Percentiles rank a stretch among this genome's conserved stretches.
Evolutionary conservation across 2,113 vertebrate species (phyloP).

Genomic region (Notiomystis cincta): DNA sequence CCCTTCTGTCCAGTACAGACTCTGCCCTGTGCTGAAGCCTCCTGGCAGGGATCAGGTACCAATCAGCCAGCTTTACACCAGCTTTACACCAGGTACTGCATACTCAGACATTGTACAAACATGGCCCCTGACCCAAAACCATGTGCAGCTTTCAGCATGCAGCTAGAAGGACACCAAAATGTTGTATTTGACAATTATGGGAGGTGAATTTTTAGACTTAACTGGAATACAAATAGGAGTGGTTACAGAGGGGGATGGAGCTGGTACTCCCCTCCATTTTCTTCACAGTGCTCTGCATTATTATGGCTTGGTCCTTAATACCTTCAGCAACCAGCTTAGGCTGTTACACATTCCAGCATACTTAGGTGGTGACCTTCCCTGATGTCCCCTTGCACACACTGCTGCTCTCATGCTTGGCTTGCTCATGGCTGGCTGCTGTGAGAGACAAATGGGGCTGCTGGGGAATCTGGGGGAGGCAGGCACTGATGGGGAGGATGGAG

Average conservation of each 20-base stretch:
- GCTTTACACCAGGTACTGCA: background rate
- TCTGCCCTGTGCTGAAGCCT: background rate
- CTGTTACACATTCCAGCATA: background rate
- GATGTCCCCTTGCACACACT: background rate
- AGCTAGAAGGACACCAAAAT: background rate
- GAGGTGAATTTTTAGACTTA: background rate
- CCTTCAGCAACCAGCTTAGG: background rate
- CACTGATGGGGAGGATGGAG: too few relatives aligned
- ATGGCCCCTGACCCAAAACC: background rate
- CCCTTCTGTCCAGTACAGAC: accelerated
- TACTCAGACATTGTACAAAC: background rate
- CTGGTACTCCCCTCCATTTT: background rate
- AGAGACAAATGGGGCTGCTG: background rate
- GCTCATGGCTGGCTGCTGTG: background rate
- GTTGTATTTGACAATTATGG: background rate
- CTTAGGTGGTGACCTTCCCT: background rate
- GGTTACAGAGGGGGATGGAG: background rate
- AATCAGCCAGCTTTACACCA: background rate
- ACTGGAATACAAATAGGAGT: background rate
- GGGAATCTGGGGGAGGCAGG: too few relatives aligned
- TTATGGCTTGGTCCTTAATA: background rate
- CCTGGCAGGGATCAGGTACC: accelerated
- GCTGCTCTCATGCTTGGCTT: background rate
- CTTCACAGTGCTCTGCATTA: background rate
- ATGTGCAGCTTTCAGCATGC: background rate